Evolutionary conservation across 1,140 invertebrate species (phyloP).

Genomic region (Dufourea novaeangliae): DNA sequence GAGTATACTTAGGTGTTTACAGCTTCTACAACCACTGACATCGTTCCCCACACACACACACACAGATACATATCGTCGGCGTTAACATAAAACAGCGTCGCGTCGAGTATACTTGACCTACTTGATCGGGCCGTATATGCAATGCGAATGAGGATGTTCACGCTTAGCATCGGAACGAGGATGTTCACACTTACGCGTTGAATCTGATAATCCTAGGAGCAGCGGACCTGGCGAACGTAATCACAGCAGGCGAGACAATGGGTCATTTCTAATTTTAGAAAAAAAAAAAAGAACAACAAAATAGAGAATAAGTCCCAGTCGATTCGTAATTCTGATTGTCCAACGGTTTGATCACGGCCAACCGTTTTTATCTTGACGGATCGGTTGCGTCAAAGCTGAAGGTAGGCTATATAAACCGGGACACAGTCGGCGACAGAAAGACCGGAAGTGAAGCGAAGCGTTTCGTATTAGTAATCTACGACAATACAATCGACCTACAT

Average conservation of each 20-base stretch:
- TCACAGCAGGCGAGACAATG: conserved; percentile 33
- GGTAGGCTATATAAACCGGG: not conserved
- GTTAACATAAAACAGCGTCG: conserved; percentile 2
- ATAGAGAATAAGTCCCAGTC: too few relatives aligned
- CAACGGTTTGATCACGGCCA: conserved; percentile 15
- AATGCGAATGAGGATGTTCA: conserved; percentile 44
- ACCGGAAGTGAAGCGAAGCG: conserved; percentile 65
- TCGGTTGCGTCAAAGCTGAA: conserved; percentile 41
- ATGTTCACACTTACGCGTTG: conserved; percentile 18
- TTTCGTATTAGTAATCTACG: conserved; percentile 60
- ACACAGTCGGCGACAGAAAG: conserved; percentile 24
- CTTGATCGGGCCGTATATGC: conserved; percentile 19
- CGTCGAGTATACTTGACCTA: conserved; percentile 44
- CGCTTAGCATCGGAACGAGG: conserved; percentile 29
- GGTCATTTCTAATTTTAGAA: conserved; percentile 41
- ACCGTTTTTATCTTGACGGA: conserved; percentile 15
- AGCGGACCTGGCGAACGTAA: not conserved
- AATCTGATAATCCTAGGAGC: conserved; percentile 45
- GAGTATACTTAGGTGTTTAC: conserved; percentile 28
- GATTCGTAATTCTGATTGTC: conserved; percentile 1
- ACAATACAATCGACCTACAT: conserved; percentile 63
- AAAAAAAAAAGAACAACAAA: not conserved
- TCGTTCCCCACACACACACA: too few relatives aligned
- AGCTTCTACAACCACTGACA: not conserved
- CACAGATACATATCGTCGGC: too few relatives aligned